Conservation (phyloP, 2,888 invertebrate species). For the Apomyelois bistriatella region DNA sequence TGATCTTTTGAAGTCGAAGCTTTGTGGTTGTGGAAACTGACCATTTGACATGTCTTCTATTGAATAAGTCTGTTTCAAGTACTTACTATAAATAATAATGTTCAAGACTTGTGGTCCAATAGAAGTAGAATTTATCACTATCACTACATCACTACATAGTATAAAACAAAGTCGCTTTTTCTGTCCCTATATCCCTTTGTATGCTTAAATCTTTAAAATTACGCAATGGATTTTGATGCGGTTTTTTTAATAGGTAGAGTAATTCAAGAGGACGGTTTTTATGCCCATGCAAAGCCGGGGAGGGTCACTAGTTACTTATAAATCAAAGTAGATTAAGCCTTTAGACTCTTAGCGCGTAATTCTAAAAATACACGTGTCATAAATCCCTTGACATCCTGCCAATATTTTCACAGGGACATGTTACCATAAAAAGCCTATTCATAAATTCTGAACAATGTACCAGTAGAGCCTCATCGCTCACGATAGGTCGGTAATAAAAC, state of each 20-base stretch:
- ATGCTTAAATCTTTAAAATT: too few species aligned
- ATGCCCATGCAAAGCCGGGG: too few species aligned
- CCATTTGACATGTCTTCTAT: not conserved
- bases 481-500: slow-evolving; percentile 66
- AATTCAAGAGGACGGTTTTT: too few species aligned
- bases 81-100: not conserved
- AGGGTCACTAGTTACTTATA: too few species aligned
- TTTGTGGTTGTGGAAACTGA: not conserved
- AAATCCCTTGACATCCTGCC: slow-evolving; percentile 18
- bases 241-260: too few species aligned
- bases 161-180: too few species aligned
- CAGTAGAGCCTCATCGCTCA: slow-evolving; percentile 50
- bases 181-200: too few species aligned
- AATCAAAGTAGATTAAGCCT: too few species aligned
- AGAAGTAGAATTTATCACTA: too few species aligned
- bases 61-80: not conserved
- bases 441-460: slow-evolving; percentile 56
- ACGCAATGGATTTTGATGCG: too few species aligned
- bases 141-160: too few species aligned
- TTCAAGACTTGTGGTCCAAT: too few species aligned
- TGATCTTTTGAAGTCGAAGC: slow-evolving; percentile 10
- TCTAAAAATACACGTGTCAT: slow-evolving; percentile 5
- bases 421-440: slow-evolving; percentile 48
- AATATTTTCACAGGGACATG: slow-evolving; percentile 50
- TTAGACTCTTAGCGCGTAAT: not conserved